Evolutionary conservation across 2,888 invertebrate species (phyloP).

Genomic region (Capitulum mitella): DNA sequence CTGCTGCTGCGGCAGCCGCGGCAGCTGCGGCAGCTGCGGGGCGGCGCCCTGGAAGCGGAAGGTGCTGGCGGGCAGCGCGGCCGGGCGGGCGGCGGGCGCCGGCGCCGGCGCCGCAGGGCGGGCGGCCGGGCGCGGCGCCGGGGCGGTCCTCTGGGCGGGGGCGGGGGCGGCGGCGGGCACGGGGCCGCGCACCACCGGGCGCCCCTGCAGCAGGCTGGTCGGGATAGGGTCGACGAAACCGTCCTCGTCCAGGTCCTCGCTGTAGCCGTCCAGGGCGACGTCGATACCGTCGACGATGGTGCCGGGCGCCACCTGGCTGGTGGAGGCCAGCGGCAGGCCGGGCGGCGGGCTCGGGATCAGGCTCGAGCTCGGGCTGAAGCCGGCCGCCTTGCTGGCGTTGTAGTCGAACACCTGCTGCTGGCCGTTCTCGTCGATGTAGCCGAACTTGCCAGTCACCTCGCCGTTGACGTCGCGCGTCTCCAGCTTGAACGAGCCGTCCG

Average conservation of each 20-base stretch:
- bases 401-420: slow-evolving; percentile 73
- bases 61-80: slow-evolving; percentile 17
- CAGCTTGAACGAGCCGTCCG: slow-evolving; percentile 73
- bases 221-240: slow-evolving; percentile 30
- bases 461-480: slow-evolving; percentile 36
- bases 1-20: neutral
- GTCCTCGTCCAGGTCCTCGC: slow-evolving; percentile 30
- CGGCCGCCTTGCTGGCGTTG: slow-evolving; percentile 49
- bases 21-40: slow-evolving; percentile 20
- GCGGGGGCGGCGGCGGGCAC: neutral
- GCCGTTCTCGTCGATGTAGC: slow-evolving; percentile 58
- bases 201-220: neutral
- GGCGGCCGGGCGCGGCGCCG: slow-evolving; percentile 11
- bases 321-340: slow-evolving; percentile 15
- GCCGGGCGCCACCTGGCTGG: slow-evolving; percentile 30
- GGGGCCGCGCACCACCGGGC: slow-evolving; percentile 26
- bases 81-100: slow-evolving; percentile 23
- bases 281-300: slow-evolving; percentile 31
- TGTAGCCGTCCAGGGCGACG: slow-evolving; percentile 28
- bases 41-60: slow-evolving; percentile 5
- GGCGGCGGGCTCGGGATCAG: slow-evolving; percentile 29
- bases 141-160: neutral
- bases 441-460: slow-evolving; percentile 53
- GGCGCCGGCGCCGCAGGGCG: slow-evolving; percentile 14
- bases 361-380: slow-evolving; percentile 39